Percentiles rank a stretch among this genome's conserved stretches.
Conservation (phyloP, 2,113 vertebrate species). For the Megaceryle maxima region DNA sequence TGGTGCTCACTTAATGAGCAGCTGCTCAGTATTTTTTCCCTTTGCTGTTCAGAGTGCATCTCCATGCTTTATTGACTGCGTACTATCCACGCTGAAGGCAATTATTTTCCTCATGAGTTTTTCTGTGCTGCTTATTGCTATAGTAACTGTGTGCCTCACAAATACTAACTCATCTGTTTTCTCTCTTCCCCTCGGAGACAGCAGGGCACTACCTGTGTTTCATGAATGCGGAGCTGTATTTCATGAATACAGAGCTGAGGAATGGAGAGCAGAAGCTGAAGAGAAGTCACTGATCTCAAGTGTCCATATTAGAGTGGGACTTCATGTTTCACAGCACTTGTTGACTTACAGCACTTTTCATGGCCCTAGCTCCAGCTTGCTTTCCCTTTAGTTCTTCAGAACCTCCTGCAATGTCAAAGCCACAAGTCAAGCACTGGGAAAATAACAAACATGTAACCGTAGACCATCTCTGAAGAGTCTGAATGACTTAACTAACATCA, state of each 20-base stretch:
- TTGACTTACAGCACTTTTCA: neutral
- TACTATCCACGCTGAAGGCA: neutral
- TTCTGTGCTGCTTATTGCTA: constrained; percentile 27
- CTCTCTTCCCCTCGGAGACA: neutral
- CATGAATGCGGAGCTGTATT: neutral
- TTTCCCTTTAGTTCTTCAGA: neutral
- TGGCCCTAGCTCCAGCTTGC: neutral
- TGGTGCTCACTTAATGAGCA: constrained; percentile 25
- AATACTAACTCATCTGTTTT: constrained; percentile 11
- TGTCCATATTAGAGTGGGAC: neutral
- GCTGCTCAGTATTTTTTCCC: constrained; percentile 10
- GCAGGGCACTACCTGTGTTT: neutral
- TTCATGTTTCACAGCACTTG: neutral
- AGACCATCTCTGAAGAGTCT: neutral
- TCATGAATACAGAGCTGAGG: neutral
- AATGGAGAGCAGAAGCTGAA: neutral
- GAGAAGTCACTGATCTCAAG: neutral
- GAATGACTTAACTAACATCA: neutral
- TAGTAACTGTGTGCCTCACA: constrained; percentile 54
- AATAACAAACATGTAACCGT: neutral
- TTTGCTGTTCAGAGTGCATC: neutral
- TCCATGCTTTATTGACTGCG: constrained; percentile 17
- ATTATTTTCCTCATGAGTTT: constrained; percentile 39
- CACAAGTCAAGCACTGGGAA: neutral
- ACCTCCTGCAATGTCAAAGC: neutral